Evolutionary conservation across 1,140 invertebrate genomes (phyloP), one percentile per base, ranked within the genome.

Genomic region (Sipha flava): DNA sequence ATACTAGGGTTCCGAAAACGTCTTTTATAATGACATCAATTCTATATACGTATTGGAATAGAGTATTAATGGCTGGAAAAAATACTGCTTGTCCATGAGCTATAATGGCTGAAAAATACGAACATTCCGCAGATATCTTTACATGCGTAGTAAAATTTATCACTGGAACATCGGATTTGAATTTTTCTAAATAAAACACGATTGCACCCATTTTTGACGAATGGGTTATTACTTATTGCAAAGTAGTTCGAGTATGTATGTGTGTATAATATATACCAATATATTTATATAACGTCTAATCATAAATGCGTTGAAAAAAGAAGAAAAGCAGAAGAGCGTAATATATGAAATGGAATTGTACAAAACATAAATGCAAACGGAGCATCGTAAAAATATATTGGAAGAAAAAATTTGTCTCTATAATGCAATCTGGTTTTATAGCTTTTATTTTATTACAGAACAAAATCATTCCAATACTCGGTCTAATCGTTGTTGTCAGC

Each of bases 401-500:
- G 34, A 40, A 77, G 52, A 59, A 77, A 57, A 77, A 57, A 57
- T 49, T 59, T 77, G 49, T 59, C 52, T 59, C 7, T 57, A 2
- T 29, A 26, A 77, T 23, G 52, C 73, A 77, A 77, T 77, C 52
- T 43, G 73, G 21, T 77, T 77, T 77, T 77, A 77, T 77, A 1
- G 34, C 21, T 59, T 29, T 54, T 29, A 40, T 57, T 75, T 40
- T 57, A 75, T 75, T 57, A 18, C 34, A 16, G n/a, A 54, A 57
- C 5, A 34, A 59, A 54, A 77, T 43, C 29, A 26, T 77, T 77
- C 37, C 37, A 29, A 47, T 47, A 47, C n/a, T 3, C 0, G 1
- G 16, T 3, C 16, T 68, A 68, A 68, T 45, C 64, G 64, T 23
- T 9, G 40, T 45, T 10, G 64, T 45, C 45, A 31, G 49, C 34